Evolutionary conservation across 2,888 invertebrate species (phyloP), one percentile per base, ranked within the genome.

Genomic region (Elysia crispata): DNA sequence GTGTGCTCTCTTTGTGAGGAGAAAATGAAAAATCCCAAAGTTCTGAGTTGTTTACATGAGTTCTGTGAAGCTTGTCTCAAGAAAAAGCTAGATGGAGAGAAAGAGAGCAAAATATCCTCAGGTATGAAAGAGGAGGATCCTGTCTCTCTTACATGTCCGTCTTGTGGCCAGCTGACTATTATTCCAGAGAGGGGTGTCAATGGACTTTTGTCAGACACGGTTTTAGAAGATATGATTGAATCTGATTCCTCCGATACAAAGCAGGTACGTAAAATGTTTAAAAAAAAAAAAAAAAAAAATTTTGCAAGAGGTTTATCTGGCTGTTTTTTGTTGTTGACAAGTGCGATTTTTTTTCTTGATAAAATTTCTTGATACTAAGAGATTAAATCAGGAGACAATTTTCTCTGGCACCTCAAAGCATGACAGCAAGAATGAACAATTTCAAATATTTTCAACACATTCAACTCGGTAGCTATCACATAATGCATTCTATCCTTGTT

Each of bases 61-160:
- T 98, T 97, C 93, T 98, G 98, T 93, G 96, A 97, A 93, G 94
- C 95, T 86, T 98, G 98, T 93, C 94, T 98, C 89, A 95, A 96
- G 91, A 96, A 96, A 91, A 75, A 75, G 30, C 62, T 77, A 13
- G 85, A 83, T 79, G 80, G 60, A 62, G 80, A 80, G 50, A 81
- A 79, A 79, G 81, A 81, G n/a, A 79, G 74, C 49, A 79, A 78
- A 64, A 73, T 31, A n/a, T 20, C 33, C 31, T 76, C 70, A 15
- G 79, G 79, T 18, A 76, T 77, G 25, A 82, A 82, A 31, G 79
- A 79, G 23, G 75, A 76, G 80, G 60, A 76, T 75, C 67, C 66
- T 25, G 80, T 81, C 13, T 3, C 54, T 50, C 57, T 87, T 5
- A 85, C 81, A 70, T 89, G 89, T 83, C 81, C 86, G 41, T 83